Evolutionary conservation across 2,888 invertebrate genomes (phyloP).

Genomic region (Drosophila hawaiiensis): DNA sequence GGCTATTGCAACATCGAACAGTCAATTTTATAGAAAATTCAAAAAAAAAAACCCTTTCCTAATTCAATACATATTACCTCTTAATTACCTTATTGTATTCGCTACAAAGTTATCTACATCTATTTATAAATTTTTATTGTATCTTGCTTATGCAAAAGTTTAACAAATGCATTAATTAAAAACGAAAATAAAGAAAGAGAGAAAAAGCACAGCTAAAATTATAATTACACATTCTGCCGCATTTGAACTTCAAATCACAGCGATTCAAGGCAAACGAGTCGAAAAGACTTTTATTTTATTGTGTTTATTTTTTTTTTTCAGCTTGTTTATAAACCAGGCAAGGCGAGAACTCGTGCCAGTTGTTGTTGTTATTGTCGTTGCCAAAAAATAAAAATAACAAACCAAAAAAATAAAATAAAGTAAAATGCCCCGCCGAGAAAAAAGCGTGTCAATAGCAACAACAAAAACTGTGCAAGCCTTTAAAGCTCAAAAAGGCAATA

Average conservation of each 20-base stretch:
- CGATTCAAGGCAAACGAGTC: slow-evolving; percentile 75
- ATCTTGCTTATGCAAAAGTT: slow-evolving; percentile 4
- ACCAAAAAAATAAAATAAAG: background rate
- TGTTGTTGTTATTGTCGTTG: slow-evolving; percentile 48
- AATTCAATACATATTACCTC: background rate
- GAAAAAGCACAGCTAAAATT: slow-evolving; percentile 47
- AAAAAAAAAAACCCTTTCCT: background rate
- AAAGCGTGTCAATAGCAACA: slow-evolving; percentile 33
- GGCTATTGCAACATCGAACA: background rate
- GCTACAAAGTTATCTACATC: background rate
- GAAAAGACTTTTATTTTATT: slow-evolving; percentile 52
- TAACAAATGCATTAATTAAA: slow-evolving; percentile 23
- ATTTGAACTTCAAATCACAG: slow-evolving; percentile 73
- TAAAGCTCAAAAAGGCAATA: slow-evolving; percentile 22
- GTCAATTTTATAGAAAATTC: background rate
- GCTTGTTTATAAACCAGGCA: slow-evolving; percentile 69
- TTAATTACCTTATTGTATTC: background rate
- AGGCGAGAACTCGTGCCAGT: slow-evolving; percentile 60
- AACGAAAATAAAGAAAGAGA: slow-evolving; percentile 2
- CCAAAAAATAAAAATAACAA: slow-evolving; percentile 46
- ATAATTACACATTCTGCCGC: slow-evolving; percentile 50
- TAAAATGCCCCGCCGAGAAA: slow-evolving; percentile 7
- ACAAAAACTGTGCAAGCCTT: slow-evolving; percentile 16
- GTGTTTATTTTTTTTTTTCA: slow-evolving; percentile 33
- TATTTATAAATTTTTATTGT: background rate